These are phyloP conservation scores for Zonotrichia leucophrys DNA, from an alignment of 2,113 vertebrate genomes.

Conservation along the genomic window DNA sequence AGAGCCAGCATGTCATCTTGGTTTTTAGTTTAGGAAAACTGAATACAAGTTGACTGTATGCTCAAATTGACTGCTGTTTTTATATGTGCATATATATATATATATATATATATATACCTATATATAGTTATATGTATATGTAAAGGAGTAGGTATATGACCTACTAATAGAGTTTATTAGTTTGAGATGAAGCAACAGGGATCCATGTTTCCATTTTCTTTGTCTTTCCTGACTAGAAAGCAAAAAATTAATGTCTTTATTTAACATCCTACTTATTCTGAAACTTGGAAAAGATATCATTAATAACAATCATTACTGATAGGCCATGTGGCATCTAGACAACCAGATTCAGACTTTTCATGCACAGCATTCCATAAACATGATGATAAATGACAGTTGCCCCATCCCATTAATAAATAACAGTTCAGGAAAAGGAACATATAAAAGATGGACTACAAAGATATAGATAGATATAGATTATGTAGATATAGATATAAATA, in stretches of 20 bases:
- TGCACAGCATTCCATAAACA: neutral
- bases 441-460: neutral
- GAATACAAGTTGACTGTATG: neutral
- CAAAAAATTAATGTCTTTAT: neutral
- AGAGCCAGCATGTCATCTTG: neutral
- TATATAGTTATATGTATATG: too few species aligned
- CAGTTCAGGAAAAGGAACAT: neutral
- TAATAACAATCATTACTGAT: neutral
- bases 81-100: neutral
- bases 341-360: neutral
- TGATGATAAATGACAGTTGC: neutral
- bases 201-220: neutral
- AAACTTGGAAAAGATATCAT: neutral
- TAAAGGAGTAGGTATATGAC: neutral
- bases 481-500: too few species aligned
- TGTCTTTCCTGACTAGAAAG: neutral
- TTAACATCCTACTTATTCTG: neutral
- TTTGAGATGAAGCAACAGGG: neutral
- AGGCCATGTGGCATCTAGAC: neutral
- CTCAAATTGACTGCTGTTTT: neutral
- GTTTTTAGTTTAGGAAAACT: neutral
- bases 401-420: neutral
- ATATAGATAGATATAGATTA: too few species aligned
- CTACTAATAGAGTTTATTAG: neutral
- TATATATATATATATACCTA: too few species aligned